phyloP scores from a whole-genome alignment of 2,888 invertebrate species.

The Harmothoe impar region DNA sequence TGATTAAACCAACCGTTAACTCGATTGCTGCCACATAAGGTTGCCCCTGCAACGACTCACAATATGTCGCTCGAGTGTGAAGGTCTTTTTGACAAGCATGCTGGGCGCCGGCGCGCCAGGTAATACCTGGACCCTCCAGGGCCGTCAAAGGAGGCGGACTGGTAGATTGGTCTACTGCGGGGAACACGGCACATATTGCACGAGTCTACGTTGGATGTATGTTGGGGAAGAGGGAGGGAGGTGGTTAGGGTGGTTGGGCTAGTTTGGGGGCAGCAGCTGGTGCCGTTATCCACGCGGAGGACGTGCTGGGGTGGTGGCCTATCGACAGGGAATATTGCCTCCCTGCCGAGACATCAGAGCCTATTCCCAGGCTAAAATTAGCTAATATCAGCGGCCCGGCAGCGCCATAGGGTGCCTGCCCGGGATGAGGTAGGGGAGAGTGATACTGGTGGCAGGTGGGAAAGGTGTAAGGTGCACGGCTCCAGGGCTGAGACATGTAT shows the following conservation, averaged over 20 bases:
- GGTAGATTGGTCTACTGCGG: not conserved
- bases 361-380: conserved; percentile 26
- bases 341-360: not conserved
- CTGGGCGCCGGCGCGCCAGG: not conserved
- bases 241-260: not conserved
- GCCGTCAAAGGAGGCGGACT: not conserved
- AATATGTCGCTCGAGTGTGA: conserved; percentile 31
- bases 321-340: not conserved
- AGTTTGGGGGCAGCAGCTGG: not conserved
- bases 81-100: conserved; percentile 19
- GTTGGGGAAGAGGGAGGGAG: not conserved
- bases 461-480: not conserved
- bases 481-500: not conserved
- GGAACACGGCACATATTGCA: not conserved
- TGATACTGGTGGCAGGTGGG: not conserved
- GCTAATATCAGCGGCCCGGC: not conserved
- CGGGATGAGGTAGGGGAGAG: not conserved
- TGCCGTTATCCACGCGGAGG: not conserved
- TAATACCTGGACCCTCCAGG: conserved; percentile 19
- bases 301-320: conserved; percentile 5
- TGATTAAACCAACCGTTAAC: conserved; percentile 35
- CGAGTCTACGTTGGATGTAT: not conserved
- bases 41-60: conserved; percentile 17
- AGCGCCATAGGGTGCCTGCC: not conserved
- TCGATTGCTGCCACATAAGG: conserved; percentile 42